phyloP scores from a whole-genome alignment of 2,797 vertebrate species.

The Bucorvus abyssinicus region DNA sequence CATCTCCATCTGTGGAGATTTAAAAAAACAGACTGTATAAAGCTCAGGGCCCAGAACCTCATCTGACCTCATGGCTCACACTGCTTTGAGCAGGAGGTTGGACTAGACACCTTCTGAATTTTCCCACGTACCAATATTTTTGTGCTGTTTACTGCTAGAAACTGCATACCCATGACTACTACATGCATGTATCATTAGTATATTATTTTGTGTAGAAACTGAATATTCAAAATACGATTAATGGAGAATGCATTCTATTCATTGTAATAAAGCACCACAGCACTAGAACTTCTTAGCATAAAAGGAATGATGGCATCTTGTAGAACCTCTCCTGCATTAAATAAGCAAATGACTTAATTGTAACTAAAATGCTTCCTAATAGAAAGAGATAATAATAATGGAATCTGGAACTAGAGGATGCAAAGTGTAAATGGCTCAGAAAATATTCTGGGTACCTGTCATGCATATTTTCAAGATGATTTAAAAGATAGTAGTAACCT shows the following conservation, averaged over 20 bases:
- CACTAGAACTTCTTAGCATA: background rate
- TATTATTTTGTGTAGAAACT: background rate
- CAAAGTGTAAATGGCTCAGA: background rate
- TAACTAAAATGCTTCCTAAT: background rate
- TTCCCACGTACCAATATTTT: background rate
- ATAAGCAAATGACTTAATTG: background rate
- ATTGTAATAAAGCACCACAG: background rate
- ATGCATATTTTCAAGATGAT: background rate
- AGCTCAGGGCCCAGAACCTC: background rate
- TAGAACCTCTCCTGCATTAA: background rate
- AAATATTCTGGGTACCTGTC: background rate
- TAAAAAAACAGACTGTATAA: background rate
- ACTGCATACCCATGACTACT: background rate
- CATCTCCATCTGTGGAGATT: background rate
- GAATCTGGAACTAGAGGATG: background rate
- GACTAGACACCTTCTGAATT: background rate
- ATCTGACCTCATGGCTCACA: background rate
- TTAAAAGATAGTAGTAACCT: background rate
- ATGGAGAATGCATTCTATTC: background rate
- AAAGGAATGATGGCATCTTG: background rate
- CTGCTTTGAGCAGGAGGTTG: background rate
- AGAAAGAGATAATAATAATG: background rate
- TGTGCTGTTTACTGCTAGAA: background rate
- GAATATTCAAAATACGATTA: background rate
- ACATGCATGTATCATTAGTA: background rate